Evolutionary conservation across 2,797 vertebrate genomes (phyloP).

Genomic region (Lateolabrax maculatus): DNA sequence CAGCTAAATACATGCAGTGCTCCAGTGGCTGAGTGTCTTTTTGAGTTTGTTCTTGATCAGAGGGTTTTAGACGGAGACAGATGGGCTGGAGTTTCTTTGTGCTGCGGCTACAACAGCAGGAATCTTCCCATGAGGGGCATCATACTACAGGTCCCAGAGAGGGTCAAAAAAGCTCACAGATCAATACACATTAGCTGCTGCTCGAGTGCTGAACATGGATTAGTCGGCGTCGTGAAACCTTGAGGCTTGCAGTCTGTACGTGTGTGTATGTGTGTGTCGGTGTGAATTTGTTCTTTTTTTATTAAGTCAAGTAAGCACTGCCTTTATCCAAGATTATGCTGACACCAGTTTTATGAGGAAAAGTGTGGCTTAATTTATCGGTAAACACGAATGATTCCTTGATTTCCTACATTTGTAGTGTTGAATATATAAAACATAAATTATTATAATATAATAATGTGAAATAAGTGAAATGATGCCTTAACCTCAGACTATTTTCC

Average conservation of each 20-base stretch:
- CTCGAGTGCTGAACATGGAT: constrained; percentile 65
- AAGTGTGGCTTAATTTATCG: constrained; percentile 26
- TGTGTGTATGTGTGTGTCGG: constrained; percentile 20
- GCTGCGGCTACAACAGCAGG: constrained; percentile 61
- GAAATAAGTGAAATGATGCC: background rate
- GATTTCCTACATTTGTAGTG: constrained; percentile 5
- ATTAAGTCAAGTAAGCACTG: constrained; percentile 43
- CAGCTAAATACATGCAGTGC: constrained; percentile 12
- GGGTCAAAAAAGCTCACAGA: constrained; percentile 66
- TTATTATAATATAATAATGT: background rate
- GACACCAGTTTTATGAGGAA: constrained; percentile 26
- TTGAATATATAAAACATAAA: background rate
- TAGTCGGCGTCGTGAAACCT: constrained; percentile 64
- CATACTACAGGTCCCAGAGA: constrained; percentile 66
- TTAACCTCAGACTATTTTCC: background rate
- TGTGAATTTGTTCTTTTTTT: constrained; percentile 21
- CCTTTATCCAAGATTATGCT: constrained; percentile 27
- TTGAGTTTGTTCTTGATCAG: constrained; percentile 46
- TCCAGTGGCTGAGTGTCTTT: constrained; percentile 26
- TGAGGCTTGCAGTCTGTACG: constrained; percentile 16
- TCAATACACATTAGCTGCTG: constrained; percentile 82
- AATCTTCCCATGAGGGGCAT: constrained; percentile 62
- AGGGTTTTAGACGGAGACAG: constrained; percentile 65
- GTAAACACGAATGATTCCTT: constrained; percentile 23
- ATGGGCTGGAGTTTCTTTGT: constrained; percentile 60